Base-by-base conservation (phyloP, 2,113 vertebrate genomes). In the Chaetodon auriga region DNA sequence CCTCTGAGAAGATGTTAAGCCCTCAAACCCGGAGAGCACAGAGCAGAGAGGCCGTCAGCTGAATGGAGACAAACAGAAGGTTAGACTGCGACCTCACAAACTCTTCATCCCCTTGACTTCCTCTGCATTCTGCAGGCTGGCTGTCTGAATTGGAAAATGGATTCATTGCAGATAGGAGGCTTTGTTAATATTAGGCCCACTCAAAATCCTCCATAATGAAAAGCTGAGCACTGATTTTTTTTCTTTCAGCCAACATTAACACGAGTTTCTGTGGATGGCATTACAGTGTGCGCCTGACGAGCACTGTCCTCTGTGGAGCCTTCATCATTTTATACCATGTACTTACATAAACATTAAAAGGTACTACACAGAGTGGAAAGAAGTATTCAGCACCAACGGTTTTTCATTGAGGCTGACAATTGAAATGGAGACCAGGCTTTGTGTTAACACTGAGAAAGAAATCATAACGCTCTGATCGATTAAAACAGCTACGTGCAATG, bases 121-220 rank as follows among this genome's bases (percentile, higher is more conserved):
- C 60, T 79, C 51, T 87, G 45, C 62, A 77, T 57, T 71, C 60
- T 73, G 48, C 62, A 7, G 41, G 7, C 41, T 16, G 35, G 35
- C 45, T 61, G 45, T 81, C 69, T 71, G 75, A 72, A 71, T 16
- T 58, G 13, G 25, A 68, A 65, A 85, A 58, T 62, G 21, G 54
- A 65, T 65, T 69, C 8, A 75, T 74, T 61, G 80, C 58, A 62
- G 58, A 41, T 1, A 15, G 23, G 25, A 73, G 41, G 46, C 38
- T n/a, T 45, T 57, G 54, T 65, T 75, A 65, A 69, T 15, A 61
- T 10, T 0, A 36, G 38, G 46, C 62, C 73, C 51, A 48, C 68
- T 70, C 21, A 14, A 15, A 36, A 15, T 55, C 15, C 10, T 70
- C 15, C 18, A 15, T 30, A 8, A 18, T 64, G 35, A 48, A 53